Evolutionary conservation across 2,113 vertebrate species (phyloP), one percentile per base, ranked within the genome.

Genomic region (Uria lomvia): DNA sequence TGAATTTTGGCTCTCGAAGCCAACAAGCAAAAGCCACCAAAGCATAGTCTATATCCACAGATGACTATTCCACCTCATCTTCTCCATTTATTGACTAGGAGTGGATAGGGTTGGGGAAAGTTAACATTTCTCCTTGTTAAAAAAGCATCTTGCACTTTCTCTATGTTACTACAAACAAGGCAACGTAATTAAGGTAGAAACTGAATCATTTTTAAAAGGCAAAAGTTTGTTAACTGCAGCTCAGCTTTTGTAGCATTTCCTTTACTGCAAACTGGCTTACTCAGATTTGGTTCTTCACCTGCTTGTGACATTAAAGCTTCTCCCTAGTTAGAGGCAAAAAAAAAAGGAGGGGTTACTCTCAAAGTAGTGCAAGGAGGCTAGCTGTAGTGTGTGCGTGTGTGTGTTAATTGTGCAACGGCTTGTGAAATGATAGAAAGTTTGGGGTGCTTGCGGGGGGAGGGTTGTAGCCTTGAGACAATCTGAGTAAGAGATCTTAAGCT

Each of bases 91-190:
- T 85, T 82, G 53, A 89, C 71, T 85, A 27, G 36, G 76, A 73
- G 47, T n/a, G 43, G 62, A 70, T 50, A 91, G 76, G 11, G 14
- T n/a, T 63, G 82, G 88, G 66, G 79, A 88, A 92, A 94, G 29
- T 59, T 91, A 76, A 67, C 38, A 63, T 87, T 92, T 71, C 74
- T 92, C 58, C 49, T 50, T 66, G 49, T 42, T 84, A 42, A 86
- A 94, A 88, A 93, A 93, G 79, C 80, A 52, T 93, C 92, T 95
- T 92, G 88, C 94, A 96, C 81, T 97, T 95, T 83, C 56, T 91
- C 70, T 85, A 32, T 18, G 30, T 91, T 93, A 76, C 52, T 56
- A 40, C 47, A 82, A 82, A 38, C 1, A 8, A 92, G 70, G 62
- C 70, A 73, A 95, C 86, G 40, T 75, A 56, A 52, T 67, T 72